Evolutionary conservation across 2,113 vertebrate genomes (phyloP), one percentile per base, ranked within the genome.

Genomic region (Caracal caracal): DNA sequence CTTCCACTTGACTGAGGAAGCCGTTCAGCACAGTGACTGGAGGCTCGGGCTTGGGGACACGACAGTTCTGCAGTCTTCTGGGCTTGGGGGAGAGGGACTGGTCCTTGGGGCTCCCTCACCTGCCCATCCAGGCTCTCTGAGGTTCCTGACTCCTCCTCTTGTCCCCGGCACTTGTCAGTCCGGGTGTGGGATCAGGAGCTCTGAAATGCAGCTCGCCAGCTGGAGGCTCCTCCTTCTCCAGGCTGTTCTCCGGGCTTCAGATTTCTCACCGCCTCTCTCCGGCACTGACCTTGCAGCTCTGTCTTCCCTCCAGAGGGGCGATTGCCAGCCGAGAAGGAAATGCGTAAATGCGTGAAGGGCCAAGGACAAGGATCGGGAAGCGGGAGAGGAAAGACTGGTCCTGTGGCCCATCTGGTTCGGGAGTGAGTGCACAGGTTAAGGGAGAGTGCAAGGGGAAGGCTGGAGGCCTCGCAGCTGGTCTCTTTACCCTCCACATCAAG

Each of bases 281-380:
- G 0, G 43, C 90, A 76, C 92, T 97, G 98, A 98, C 98, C 97
- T 97, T 97, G 96, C 94, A 78, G 94, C 43, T 19, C 81, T 88
- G 61, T 75, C 89, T 81, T 88, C 75, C 90, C 90, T 87, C 24
- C 28, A 84, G 91, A 43, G n/a, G 53, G 88, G 65, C 6, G 0
- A 10, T 7, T 80, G 84, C 90, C 80, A 37, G 56, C 47, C n/a
- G 53, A 80, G 88, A 81, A 49, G 70, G 83, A 59, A 61, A 35
- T 0, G 30, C 66, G 68, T 22, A 59, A 61, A 35, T 0, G 26
- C 66, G 63, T 19, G 6, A n/a, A 19, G 28, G 71, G 83, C 82
- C 90, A 90, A 78, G 83, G 81, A 73, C 85, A 47, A 78, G 93
- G 13, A 2, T 20, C 24, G 30, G 75, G 22, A 68, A 43, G 66